phyloP scores from a whole-genome alignment of 2,113 vertebrate species.

The Perognathus longimembris region DNA sequence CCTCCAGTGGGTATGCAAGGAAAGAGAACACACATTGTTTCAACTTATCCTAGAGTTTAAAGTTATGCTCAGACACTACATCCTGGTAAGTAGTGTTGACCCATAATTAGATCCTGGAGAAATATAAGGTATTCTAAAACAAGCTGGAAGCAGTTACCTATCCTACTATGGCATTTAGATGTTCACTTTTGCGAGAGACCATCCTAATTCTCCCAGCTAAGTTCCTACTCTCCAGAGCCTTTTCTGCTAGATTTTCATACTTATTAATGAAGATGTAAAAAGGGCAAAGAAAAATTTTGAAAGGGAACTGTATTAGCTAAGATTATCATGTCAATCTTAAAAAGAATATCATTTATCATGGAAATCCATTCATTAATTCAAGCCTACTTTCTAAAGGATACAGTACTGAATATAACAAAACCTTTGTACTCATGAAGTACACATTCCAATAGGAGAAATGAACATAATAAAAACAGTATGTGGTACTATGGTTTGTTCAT shows the following conservation, averaged over 20 bases:
- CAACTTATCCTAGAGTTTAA: neutral
- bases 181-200: neutral
- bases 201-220: neutral
- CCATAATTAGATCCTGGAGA: neutral
- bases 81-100: neutral
- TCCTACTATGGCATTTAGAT: neutral
- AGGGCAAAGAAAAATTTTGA: neutral
- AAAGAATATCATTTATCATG: slow-evolving; percentile 8
- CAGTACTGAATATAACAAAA: neutral
- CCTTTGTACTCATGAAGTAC: neutral
- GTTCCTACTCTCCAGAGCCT: neutral
- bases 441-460: neutral
- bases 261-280: neutral
- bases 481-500: neutral
- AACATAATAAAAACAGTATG: neutral
- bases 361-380: slow-evolving; percentile 14
- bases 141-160: neutral
- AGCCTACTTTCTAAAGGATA: neutral
- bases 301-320: slow-evolving; percentile 8
- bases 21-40: neutral
- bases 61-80: slow-evolving; percentile 1
- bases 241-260: neutral
- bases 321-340: neutral
- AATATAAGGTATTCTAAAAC: neutral
- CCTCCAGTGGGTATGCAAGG: neutral